phyloP scores from a whole-genome alignment of 2,888 invertebrate genomes.

The Ellobium chinense region DNA sequence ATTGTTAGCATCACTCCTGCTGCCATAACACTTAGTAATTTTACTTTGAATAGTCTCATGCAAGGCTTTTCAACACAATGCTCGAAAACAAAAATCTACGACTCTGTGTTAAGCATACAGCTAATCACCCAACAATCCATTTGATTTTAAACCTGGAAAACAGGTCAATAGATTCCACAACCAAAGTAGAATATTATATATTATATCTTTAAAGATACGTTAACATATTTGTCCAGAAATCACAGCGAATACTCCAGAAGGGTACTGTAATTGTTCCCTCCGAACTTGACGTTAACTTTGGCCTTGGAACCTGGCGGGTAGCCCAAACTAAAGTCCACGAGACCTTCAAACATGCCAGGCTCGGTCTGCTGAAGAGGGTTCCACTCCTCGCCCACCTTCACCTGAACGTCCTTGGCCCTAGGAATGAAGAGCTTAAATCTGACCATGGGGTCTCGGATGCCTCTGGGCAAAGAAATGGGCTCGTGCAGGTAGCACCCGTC shows the following conservation, averaged over 20 bases:
- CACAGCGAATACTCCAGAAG: conserved; percentile 68
- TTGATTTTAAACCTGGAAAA: no score
- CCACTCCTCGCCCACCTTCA: conserved; percentile 69
- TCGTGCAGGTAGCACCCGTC: conserved; percentile 67
- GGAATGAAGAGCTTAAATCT: conserved; percentile 65
- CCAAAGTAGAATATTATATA: no score
- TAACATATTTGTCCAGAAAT: no score
- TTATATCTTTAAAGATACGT: no score
- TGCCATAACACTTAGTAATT: no score
- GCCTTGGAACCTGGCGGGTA: conserved; percentile 65
- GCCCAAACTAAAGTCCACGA: conserved; percentile 61
- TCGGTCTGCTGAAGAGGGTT: conserved; percentile 60
- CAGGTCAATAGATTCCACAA: background rate
- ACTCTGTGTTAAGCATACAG: no score
- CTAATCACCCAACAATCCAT: no score
- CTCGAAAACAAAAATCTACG: no score
- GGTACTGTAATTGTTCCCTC: conserved; percentile 65
- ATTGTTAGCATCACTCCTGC: no score
- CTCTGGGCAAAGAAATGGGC: conserved; percentile 63
- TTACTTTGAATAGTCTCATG: no score
- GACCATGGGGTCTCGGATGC: conserved; percentile 57
- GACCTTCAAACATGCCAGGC: conserved; percentile 62
- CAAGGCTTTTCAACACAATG: no score
- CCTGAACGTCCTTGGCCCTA: conserved; percentile 63
- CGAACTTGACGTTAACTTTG: conserved; percentile 67